Evolutionary conservation across 2,797 vertebrate genomes (phyloP).

Genomic region (Selene dorsalis): DNA sequence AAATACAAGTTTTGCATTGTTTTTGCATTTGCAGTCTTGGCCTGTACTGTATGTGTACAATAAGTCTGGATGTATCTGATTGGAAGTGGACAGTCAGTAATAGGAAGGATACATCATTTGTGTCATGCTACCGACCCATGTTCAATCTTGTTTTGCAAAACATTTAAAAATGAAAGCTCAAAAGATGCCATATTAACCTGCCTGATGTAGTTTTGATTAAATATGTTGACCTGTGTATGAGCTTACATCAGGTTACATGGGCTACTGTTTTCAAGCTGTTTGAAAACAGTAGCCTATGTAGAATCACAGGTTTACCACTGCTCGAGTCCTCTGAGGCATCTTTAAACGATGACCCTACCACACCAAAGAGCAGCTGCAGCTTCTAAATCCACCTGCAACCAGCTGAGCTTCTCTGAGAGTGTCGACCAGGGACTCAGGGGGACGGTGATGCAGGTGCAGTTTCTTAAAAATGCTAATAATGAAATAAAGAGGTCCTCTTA

Average conservation of each 20-base stretch:
- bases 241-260: too few relatives aligned
- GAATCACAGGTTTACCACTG: neutral
- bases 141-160: neutral
- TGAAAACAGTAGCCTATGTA: too few relatives aligned
- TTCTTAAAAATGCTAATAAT: neutral
- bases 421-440: neutral
- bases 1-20: too few relatives aligned
- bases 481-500: constrained; percentile 79
- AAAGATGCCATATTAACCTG: too few relatives aligned
- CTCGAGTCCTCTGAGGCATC: neutral
- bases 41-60: too few relatives aligned
- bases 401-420: constrained; percentile 10
- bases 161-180: neutral
- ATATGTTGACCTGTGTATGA: too few relatives aligned
- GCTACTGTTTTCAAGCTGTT: too few relatives aligned
- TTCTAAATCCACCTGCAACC: constrained; percentile 18
- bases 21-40: too few relatives aligned
- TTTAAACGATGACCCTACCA: neutral
- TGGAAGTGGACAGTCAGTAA: neutral
- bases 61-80: neutral
- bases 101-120: neutral
- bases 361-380: neutral
- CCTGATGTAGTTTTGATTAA: neutral
- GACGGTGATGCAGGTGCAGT: constrained; percentile 18
- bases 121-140: neutral